Evolutionary conservation across 2,113 vertebrate genomes (phyloP).

Genomic region (Pica pica): DNA sequence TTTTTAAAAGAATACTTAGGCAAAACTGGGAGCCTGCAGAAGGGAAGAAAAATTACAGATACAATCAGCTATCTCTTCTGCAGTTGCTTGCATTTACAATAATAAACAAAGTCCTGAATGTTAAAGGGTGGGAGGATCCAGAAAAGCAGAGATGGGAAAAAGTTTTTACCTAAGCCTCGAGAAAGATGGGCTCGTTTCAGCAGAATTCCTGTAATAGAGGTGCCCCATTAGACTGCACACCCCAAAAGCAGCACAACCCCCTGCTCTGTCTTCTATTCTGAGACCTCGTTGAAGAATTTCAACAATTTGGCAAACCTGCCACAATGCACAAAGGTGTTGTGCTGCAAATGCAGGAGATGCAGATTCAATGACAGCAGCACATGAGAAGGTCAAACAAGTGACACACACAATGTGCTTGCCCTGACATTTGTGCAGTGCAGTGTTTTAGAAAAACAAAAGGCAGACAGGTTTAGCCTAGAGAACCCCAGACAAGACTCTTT

Average conservation of each 20-base stretch:
- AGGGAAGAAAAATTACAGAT: constrained; percentile 24
- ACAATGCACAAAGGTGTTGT: not conserved
- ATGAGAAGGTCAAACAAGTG: not conserved
- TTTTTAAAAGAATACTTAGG: constrained; percentile 38
- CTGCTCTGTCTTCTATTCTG: not conserved
- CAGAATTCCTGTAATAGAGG: not conserved
- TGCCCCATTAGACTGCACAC: not conserved
- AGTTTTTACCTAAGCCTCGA: not conserved
- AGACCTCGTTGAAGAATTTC: not conserved
- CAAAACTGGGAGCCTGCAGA: constrained; percentile 28
- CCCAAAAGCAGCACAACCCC: not conserved
- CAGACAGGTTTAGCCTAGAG: not conserved
- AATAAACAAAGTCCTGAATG: constrained; percentile 19
- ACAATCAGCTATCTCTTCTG: constrained; percentile 35
- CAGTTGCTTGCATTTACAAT: constrained; percentile 1
- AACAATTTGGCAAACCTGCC: not conserved
- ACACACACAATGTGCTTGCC: not conserved
- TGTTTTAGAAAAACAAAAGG: not conserved
- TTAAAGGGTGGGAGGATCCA: not conserved
- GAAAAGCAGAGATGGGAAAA: not conserved
- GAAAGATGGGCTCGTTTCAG: not conserved
- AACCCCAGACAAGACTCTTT: not conserved
- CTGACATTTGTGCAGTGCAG: not conserved
- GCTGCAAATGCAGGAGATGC: not conserved
- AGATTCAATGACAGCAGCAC: not conserved